Percentiles rank a stretch among this genome's conserved stretches.
These are phyloP conservation scores for Anagrus nilaparvatae DNA, from an alignment of 1,140 invertebrate genomes.

Conservation along the genomic window DNA sequence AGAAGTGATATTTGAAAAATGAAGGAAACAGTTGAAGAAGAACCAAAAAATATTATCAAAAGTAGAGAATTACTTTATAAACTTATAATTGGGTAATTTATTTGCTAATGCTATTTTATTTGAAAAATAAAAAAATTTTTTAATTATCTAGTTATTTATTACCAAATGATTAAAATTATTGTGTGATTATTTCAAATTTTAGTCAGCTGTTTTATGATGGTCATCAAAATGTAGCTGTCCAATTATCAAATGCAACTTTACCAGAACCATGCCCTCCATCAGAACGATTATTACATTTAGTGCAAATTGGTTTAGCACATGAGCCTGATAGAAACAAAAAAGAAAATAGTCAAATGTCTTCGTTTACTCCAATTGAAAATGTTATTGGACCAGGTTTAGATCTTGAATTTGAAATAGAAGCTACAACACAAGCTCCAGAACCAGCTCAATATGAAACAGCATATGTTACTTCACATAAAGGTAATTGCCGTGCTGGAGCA, in stretches of 20 bases:
- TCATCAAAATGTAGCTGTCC: slow-evolving; percentile 78
- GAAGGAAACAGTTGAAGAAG: slow-evolving; percentile 54
- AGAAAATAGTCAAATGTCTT: slow-evolving; percentile 46
- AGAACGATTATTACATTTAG: slow-evolving; percentile 78
- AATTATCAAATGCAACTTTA: slow-evolving; percentile 68
- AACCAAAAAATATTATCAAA: slow-evolving; percentile 67
- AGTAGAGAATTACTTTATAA: slow-evolving; percentile 73
- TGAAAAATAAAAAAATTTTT: slow-evolving; percentile 1
- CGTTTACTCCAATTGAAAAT: slow-evolving; percentile 55
- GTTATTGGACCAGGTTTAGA: slow-evolving; percentile 75
- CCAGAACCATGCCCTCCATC: slow-evolving; percentile 91
- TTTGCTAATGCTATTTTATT: slow-evolving; percentile 9
- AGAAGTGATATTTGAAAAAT: no score
- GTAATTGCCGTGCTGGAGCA: slow-evolving; percentile 85
- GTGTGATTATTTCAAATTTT: slow-evolving; percentile 79
- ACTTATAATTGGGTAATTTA: slow-evolving; percentile 72
- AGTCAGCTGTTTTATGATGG: slow-evolving; percentile 92
- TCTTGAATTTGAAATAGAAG: slow-evolving; percentile 94
- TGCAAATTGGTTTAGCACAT: slow-evolving; percentile 75
- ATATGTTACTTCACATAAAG: slow-evolving; percentile 98
- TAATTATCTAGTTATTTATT: slow-evolving; percentile 4
- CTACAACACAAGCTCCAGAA: slow-evolving; percentile 78
- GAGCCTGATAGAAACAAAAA: slow-evolving; percentile 60
- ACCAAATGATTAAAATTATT: slow-evolving; percentile 28
- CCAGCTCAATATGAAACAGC: slow-evolving; percentile 95